Percentiles rank a stretch among this genome's conserved stretches.
Evolutionary conservation across 2,888 invertebrate genomes (phyloP).

Genomic region (Nymphalis urticae): DNA sequence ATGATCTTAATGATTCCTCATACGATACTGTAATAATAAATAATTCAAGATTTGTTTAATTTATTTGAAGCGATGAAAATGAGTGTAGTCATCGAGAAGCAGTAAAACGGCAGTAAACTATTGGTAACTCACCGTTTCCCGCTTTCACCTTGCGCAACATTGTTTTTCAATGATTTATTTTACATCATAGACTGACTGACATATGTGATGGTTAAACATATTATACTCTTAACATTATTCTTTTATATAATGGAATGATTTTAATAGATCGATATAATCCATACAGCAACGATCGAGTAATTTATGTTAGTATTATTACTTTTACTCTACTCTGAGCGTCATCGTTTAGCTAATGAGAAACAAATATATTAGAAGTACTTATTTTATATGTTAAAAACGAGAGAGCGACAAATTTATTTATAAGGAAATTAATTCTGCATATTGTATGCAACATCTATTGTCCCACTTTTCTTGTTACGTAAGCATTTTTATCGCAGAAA

Average conservation of each 20-base stretch:
- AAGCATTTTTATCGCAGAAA: slow-evolving; percentile 49
- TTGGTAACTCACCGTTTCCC: slow-evolving; percentile 61
- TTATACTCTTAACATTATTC: not conserved
- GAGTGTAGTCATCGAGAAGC: slow-evolving; percentile 27
- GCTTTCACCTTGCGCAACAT: slow-evolving; percentile 69
- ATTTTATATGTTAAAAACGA: slow-evolving; percentile 30
- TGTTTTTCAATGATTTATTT: slow-evolving; percentile 56
- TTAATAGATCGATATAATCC: not conserved
- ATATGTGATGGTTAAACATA: slow-evolving; percentile 33
- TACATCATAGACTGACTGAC: slow-evolving; percentile 56
- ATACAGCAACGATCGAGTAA: not conserved
- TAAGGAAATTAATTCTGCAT: slow-evolving; percentile 33
- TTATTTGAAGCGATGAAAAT: slow-evolving; percentile 20
- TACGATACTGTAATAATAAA: slow-evolving; percentile 5
- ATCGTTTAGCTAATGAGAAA: not conserved
- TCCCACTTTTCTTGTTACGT: slow-evolving; percentile 57
- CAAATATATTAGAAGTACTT: not conserved
- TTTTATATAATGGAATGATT: not conserved
- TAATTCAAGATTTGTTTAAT: slow-evolving; percentile 16
- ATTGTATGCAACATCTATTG: slow-evolving; percentile 48
- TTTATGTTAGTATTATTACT: no score
- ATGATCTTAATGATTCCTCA: slow-evolving; percentile 8
- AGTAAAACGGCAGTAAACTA: slow-evolving; percentile 48
- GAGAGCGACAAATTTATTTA: slow-evolving; percentile 31
- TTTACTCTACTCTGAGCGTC: no score